Conservation (phyloP, 2,888 invertebrate genomes). For the Drosophila melanocephala region DNA sequence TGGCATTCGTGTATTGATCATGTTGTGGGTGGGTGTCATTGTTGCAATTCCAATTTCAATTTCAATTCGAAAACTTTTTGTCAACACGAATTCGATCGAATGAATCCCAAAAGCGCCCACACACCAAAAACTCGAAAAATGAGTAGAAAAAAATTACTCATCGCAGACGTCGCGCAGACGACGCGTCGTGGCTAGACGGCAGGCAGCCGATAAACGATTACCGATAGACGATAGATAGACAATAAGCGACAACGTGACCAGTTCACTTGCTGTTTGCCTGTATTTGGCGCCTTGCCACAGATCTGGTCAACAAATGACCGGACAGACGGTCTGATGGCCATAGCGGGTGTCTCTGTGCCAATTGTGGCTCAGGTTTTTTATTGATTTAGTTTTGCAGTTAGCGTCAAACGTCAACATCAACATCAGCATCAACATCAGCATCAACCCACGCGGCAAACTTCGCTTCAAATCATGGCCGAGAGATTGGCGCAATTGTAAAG, state of each 20-base stretch:
- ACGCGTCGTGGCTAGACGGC: slow-evolving; percentile 65
- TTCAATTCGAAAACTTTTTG: slow-evolving; percentile 36
- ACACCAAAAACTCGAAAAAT: neutral
- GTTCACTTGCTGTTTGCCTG: slow-evolving; percentile 46
- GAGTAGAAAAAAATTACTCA: slow-evolving; percentile 29
- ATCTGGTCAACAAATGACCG: slow-evolving; percentile 18
- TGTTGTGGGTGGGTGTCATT: slow-evolving; percentile 46
- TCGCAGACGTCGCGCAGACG: slow-evolving; percentile 66
- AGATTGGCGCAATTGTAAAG: slow-evolving; percentile 63
- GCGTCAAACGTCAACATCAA: slow-evolving; percentile 31
- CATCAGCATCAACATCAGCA: slow-evolving; percentile 16
- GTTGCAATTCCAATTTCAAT: slow-evolving; percentile 25
- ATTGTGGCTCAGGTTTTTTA: slow-evolving; percentile 64
- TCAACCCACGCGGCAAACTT: slow-evolving; percentile 48
- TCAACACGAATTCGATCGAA: slow-evolving; percentile 27
- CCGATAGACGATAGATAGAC: slow-evolving; percentile 16
- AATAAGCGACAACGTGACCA: slow-evolving; percentile 33
- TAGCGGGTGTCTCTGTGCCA: slow-evolving; percentile 78
- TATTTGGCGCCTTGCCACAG: slow-evolving; percentile 69
- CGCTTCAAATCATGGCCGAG: slow-evolving; percentile 62
- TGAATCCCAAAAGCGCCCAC: slow-evolving; percentile 16
- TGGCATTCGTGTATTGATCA: slow-evolving; percentile 31
- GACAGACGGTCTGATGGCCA: slow-evolving; percentile 39
- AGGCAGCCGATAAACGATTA: slow-evolving; percentile 14
- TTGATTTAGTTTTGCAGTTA: slow-evolving; percentile 68